Evolutionary conservation across 2,113 vertebrate species (phyloP).

Genomic region (Ardeotis arabs): DNA sequence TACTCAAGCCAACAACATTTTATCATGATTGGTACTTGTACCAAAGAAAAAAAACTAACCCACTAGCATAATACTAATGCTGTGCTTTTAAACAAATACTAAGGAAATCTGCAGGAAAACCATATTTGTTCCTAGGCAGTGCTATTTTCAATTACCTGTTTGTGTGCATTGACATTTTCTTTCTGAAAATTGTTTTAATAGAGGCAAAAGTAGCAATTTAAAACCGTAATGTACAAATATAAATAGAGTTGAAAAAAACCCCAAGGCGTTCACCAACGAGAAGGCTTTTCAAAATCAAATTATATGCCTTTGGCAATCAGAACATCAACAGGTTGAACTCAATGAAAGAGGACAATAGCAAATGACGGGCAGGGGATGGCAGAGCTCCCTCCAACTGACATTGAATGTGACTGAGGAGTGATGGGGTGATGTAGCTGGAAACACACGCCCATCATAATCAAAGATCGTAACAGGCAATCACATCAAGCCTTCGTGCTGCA

Average conservation of each 20-base stretch:
- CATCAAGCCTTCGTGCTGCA: neutral
- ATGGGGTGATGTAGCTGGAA: neutral
- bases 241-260: conserved; percentile 48
- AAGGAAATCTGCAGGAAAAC: neutral
- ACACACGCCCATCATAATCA: conserved; percentile 2
- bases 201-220: conserved; percentile 49
- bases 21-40: conserved; percentile 1
- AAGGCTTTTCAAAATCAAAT: conserved; percentile 46
- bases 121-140: neutral
- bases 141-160: conserved; percentile 48
- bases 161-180: conserved; percentile 45
- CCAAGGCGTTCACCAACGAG: neutral
- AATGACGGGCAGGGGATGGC: neutral
- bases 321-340: conserved; percentile 27
- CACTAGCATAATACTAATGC: neutral
- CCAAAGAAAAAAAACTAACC: neutral
- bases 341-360: neutral
- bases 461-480: neutral
- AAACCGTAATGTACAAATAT: conserved; percentile 30
- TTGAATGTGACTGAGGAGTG: neutral
- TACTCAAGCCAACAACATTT: conserved; percentile 1
- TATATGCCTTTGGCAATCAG: neutral
- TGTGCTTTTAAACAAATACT: conserved; percentile 2
- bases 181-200: conserved; percentile 54
- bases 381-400: neutral